Conservation (phyloP, 2,113 vertebrate genomes). For the Orthochromis malagaraziensis region DNA sequence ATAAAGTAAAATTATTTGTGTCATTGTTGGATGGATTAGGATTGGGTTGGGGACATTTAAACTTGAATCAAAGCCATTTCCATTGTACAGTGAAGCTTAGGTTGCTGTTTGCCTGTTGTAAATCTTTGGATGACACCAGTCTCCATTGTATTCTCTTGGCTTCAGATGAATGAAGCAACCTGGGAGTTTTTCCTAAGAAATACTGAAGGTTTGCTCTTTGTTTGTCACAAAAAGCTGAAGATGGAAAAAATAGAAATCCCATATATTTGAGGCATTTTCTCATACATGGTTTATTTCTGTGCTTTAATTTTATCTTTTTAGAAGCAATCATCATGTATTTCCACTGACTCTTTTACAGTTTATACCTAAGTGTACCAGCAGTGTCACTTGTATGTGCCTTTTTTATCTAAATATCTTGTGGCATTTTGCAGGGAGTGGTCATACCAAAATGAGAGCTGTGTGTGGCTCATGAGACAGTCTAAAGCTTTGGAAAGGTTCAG, state of each 20-base stretch:
- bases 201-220: background rate
- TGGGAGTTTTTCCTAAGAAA: background rate
- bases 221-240: background rate
- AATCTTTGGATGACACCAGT: constrained; percentile 17
- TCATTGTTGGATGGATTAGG: background rate
- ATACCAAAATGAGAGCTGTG: background rate
- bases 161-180: background rate
- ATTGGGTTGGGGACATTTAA: background rate
- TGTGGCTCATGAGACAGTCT: background rate
- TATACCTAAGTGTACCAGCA: background rate
- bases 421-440: background rate
- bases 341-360: background rate
- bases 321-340: background rate
- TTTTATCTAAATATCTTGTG: background rate
- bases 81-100: background rate
- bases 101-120: constrained; percentile 33
- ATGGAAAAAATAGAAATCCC: background rate
- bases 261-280: background rate
- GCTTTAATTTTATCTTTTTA: background rate
- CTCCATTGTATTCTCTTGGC: constrained; percentile 9
- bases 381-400: background rate
- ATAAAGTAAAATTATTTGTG: background rate
- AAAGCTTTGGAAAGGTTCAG: background rate
- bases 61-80: background rate
- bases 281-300: background rate